A percentile compares a stretch with the other conserved stretches of the same genome.
Conservation (phyloP, 1,140 invertebrate species). For the Oreohelix idahoensis region DNA sequence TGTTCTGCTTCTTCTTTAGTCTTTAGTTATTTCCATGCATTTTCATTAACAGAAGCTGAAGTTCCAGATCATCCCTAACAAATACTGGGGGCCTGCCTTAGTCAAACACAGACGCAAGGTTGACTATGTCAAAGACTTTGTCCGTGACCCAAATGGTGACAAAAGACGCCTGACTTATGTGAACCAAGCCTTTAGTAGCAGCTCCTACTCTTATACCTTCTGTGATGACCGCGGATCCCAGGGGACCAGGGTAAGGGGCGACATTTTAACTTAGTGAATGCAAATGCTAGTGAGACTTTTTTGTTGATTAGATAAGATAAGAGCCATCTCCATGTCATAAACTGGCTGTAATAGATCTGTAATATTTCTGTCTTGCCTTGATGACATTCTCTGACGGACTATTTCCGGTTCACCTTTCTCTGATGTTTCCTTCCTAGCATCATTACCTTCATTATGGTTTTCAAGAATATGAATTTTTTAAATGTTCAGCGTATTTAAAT, state of each 20-base stretch:
- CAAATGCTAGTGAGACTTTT: no score
- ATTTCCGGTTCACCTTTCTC: no score
- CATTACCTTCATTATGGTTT: no score
- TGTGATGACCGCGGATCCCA: conserved; percentile 6
- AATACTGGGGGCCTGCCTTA: conserved; percentile 66
- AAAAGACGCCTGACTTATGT: conserved; percentile 38
- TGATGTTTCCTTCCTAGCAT: no score
- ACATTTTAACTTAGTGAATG: background rate
- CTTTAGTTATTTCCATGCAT: background rate
- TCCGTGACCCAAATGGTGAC: conserved; percentile 52
- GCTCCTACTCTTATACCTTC: conserved; percentile 16
- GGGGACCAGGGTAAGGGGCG: conserved; percentile 20
- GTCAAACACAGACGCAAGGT: conserved; percentile 61
- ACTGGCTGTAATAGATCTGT: no score
- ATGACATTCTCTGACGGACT: no score
- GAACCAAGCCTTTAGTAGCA: conserved; percentile 37
- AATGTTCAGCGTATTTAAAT: no score
- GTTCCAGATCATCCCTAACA: conserved; percentile 53
- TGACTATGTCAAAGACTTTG: conserved; percentile 61
- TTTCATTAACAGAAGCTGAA: conserved; percentile 53
- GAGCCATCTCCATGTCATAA: no score
- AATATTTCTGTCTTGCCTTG: no score
- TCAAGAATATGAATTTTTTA: no score
- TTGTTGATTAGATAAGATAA: no score
- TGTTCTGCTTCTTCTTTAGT: background rate